phyloP scores from a whole-genome alignment of 35 echinoderm and acorn worm genomes.

The Lytechinus variegatus region DNA sequence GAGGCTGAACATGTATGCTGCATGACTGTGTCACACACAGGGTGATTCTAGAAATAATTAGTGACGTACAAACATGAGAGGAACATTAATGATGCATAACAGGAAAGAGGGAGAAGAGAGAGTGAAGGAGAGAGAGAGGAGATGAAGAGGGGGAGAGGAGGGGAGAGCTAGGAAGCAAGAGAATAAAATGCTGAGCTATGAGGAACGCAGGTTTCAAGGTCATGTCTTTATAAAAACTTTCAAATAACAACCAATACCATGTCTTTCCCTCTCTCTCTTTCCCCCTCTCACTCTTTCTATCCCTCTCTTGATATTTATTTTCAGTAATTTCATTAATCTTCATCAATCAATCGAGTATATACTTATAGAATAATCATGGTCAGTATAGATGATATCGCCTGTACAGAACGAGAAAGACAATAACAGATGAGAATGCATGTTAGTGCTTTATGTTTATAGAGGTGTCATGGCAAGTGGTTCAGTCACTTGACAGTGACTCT shows the following conservation, averaged over 20 bases:
- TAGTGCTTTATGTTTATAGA: no score
- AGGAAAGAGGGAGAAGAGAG: constrained; percentile 14
- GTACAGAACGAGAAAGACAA: no score
- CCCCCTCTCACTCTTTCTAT: neutral
- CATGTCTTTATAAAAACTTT: neutral
- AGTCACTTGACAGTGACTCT: no score
- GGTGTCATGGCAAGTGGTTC: no score
- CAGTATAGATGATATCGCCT: neutral
- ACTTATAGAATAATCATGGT: neutral
- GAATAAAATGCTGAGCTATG: neutral
- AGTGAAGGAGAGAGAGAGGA: neutral
- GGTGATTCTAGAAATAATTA: constrained; percentile 20
- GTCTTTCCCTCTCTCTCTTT: neutral
- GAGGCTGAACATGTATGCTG: neutral
- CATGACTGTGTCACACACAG: neutral
- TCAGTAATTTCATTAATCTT: neutral
- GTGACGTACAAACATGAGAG: constrained; percentile 7
- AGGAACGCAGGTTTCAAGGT: neutral
- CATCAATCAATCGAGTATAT: neutral
- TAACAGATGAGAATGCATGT: no score
- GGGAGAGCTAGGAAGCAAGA: neutral
- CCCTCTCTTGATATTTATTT: neutral
- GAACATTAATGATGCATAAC: neutral
- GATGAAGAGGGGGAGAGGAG: neutral
- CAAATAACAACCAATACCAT: neutral